phyloP scores from a whole-genome alignment of 2,797 vertebrate species.

The Rhyacichthys aspro region DNA sequence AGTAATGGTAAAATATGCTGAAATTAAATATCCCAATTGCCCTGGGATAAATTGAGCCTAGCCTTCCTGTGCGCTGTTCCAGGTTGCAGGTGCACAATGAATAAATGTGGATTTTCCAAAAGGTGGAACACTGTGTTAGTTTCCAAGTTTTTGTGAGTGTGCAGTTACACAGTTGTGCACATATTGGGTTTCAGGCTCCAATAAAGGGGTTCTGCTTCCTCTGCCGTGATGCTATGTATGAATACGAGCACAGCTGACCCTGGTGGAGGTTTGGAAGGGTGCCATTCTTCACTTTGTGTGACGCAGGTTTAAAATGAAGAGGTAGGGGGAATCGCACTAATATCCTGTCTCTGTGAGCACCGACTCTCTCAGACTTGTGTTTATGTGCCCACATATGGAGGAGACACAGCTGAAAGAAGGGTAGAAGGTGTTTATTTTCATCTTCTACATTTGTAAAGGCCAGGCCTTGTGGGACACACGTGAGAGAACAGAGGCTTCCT shows the following conservation, averaged over 20 bases:
- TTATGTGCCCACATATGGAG: constrained; percentile 55
- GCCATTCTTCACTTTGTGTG: constrained; percentile 41
- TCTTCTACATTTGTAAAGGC: constrained; percentile 42
- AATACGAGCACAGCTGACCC: constrained; percentile 41
- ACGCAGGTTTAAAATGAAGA: constrained; percentile 50
- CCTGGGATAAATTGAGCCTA: too few relatives aligned
- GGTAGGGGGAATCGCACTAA: constrained; percentile 58
- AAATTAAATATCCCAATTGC: too few relatives aligned
- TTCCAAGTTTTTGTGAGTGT: background rate
- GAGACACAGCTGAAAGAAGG: constrained; percentile 21
- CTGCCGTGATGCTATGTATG: constrained; percentile 27
- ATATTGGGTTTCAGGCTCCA: background rate
- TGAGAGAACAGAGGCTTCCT: constrained; percentile 49
- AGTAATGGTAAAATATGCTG: too few relatives aligned
- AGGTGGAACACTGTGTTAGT: constrained; percentile 19
- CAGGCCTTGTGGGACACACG: constrained; percentile 58
- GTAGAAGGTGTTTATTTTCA: constrained; percentile 53
- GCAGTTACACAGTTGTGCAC: constrained; percentile 4
- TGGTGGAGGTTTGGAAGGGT: constrained; percentile 25
- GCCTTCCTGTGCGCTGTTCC: background rate
- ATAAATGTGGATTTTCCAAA: constrained; percentile 33
- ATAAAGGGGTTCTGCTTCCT: constrained; percentile 19
- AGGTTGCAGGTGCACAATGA: background rate
- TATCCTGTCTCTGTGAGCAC: constrained; percentile 59
- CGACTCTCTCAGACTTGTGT: constrained; percentile 60